These are phyloP conservation scores for Drosophila trapezifrons DNA, from an alignment of 1,140 invertebrate species.

Conservation along the genomic window DNA sequence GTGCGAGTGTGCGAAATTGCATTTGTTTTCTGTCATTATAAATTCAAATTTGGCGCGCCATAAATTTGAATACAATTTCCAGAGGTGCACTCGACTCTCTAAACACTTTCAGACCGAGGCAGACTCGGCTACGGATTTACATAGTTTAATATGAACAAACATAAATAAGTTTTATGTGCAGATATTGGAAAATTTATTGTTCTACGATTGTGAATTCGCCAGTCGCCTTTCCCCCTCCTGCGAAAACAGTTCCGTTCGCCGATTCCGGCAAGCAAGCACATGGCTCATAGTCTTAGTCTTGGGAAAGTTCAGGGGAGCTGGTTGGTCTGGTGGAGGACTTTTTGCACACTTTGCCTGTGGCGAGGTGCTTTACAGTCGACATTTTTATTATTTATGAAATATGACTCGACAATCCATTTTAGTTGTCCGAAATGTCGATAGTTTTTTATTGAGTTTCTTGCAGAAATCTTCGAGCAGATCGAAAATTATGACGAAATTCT, in stretches of 20 bases:
- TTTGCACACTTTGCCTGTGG: constrained; percentile 45
- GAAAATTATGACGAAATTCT: background rate
- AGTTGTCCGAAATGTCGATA: constrained; percentile 26
- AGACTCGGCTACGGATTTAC: constrained; percentile 48
- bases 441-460: constrained; percentile 14
- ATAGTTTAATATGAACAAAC: constrained; percentile 65
- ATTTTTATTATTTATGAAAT: constrained; percentile 78
- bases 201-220: constrained; percentile 56
- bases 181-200: constrained; percentile 70
- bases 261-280: constrained; percentile 23
- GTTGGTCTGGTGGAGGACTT: constrained; percentile 8
- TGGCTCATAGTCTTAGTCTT: constrained; percentile 31
- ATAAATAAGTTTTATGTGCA: constrained; percentile 76
- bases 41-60: constrained; percentile 77
- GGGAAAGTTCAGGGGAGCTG: constrained; percentile 17
- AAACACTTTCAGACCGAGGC: constrained; percentile 28
- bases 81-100: constrained; percentile 49
- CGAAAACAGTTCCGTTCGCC: constrained; percentile 32
- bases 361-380: constrained; percentile 69
- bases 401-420: constrained; percentile 34
- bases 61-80: constrained; percentile 67
- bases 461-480: constrained; percentile 8
- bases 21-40: constrained; percentile 80
- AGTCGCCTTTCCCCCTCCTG: constrained; percentile 5
- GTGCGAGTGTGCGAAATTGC: constrained; percentile 55